Evolutionary conservation across 2,888 invertebrate genomes (phyloP).

Genomic region (Plebejus anna): DNA sequence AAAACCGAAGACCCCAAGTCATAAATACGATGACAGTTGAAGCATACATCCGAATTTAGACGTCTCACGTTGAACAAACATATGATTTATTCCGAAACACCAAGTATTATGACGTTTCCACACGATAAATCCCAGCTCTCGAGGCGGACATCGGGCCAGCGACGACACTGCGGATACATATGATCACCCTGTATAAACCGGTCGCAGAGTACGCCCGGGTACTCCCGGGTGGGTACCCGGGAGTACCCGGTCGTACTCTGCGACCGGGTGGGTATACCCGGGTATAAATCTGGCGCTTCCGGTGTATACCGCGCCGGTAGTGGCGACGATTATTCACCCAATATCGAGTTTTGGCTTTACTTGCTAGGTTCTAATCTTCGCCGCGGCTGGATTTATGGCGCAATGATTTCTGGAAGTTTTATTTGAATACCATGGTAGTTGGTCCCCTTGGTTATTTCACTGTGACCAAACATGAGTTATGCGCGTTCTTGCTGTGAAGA

Average conservation of each 20-base stretch:
- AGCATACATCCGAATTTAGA: constrained; percentile 57
- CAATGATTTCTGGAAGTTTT: constrained; percentile 27
- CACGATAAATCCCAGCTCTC: constrained; percentile 74
- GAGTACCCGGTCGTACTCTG: constrained; percentile 36
- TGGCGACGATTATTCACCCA: constrained; percentile 78
- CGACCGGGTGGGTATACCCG: constrained; percentile 51
- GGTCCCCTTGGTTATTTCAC: not conserved
- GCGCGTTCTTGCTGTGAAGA: not conserved
- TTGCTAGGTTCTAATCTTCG: constrained; percentile 74
- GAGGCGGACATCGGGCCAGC: constrained; percentile 73
- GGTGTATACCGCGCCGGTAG: constrained; percentile 76
- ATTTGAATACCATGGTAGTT: not conserved
- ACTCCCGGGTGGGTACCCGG: constrained; percentile 40
- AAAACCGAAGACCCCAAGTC: constrained; percentile 36
- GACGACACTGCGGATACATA: constrained; percentile 61
- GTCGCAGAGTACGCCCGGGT: constrained; percentile 47
- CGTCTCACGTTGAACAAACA: constrained; percentile 65
- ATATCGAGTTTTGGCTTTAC: constrained; percentile 79
- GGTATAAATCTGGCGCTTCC: constrained; percentile 78
- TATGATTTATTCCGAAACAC: constrained; percentile 73
- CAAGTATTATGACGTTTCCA: constrained; percentile 75
- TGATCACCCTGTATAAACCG: constrained; percentile 42
- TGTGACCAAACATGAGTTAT: not conserved
- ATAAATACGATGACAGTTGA: constrained; percentile 49
- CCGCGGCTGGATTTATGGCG: constrained; percentile 66